phyloP scores from a whole-genome alignment of 64 coral and sea anemone species.

The Montipora capricornis region DNA sequence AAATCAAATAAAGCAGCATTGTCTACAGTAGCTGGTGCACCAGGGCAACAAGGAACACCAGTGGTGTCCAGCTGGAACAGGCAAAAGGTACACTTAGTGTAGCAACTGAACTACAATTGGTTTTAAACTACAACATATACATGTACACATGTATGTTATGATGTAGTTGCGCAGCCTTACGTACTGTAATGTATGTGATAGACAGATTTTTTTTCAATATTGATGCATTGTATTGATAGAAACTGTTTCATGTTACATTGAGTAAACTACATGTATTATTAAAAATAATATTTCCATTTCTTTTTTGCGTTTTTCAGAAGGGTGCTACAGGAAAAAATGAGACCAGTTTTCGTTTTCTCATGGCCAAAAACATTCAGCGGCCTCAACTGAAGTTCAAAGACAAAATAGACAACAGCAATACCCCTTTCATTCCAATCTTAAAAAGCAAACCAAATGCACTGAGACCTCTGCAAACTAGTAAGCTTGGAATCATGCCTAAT shows the following conservation, averaged over 20 bases:
- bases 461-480: conserved; percentile 68
- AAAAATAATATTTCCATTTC: background rate
- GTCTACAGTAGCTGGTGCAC: conserved; percentile 54
- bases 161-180: too few species aligned
- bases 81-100: conserved; percentile 10
- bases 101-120: too few species aligned
- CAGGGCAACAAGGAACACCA: conserved; percentile 81
- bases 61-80: conserved; percentile 98
- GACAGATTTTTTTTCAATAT: too few species aligned
- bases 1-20: conserved; percentile 84
- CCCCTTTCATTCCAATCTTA: conserved; percentile 91
- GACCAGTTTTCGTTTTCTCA: conserved; percentile 80
- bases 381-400: conserved; percentile 97
- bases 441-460: conserved; percentile 93
- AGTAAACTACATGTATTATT: background rate
- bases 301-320: conserved; percentile 31
- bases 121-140: too few species aligned
- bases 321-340: conserved; percentile 55
- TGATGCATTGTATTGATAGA: too few species aligned
- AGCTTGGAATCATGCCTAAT: background rate
- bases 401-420: conserved; percentile 92
- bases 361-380: conserved; percentile 96
- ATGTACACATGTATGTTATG: too few species aligned
- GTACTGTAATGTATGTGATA: too few species aligned
- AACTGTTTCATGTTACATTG: too few species aligned